A percentile compares a stretch with the other conserved stretches of the same genome.
Evolutionary conservation across 2,888 invertebrate genomes (phyloP).

Genomic region (Folsomia candida): DNA sequence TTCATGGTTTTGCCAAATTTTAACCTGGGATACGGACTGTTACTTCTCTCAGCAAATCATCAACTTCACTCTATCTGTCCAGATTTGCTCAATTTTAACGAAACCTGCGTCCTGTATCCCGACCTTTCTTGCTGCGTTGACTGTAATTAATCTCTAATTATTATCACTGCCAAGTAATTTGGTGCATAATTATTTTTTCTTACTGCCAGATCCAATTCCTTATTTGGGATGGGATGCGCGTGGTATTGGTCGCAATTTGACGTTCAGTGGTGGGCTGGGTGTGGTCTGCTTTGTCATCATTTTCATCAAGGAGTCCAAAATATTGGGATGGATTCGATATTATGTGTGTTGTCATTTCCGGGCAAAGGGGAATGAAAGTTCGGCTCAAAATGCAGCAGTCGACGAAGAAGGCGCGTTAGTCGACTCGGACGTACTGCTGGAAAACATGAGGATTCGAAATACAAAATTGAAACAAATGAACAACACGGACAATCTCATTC

Average conservation of each 20-base stretch:
- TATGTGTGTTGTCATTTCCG: too few relatives aligned
- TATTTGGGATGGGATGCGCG: conserved; percentile 67
- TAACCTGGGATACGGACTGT: conserved; percentile 59
- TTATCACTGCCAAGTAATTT: too few relatives aligned
- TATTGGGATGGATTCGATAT: conserved; percentile 58
- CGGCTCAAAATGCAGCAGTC: neutral
- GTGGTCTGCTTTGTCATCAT: conserved; percentile 63
- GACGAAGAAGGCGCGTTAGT: conserved; percentile 18
- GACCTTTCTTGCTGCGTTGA: conserved; percentile 50
- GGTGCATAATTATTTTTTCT: too few relatives aligned
- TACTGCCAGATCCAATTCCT: conserved; percentile 54
- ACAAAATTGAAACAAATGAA: conserved; percentile 44
- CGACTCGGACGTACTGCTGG: conserved; percentile 49
- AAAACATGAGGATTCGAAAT: conserved; percentile 42
- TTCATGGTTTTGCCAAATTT: conserved; percentile 70
- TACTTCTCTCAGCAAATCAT: conserved; percentile 56
- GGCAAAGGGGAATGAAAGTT: conserved; percentile 52
- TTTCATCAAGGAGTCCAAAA: conserved; percentile 62
- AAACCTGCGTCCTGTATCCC: conserved; percentile 36
- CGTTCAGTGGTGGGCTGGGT: conserved; percentile 62
- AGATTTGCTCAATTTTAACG: conserved; percentile 17
- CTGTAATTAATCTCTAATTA: conserved; percentile 24
- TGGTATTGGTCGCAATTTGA: conserved; percentile 68
- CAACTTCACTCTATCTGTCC: conserved; percentile 54
- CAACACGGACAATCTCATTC: conserved; percentile 51